Evolutionary conservation across 2,888 invertebrate species (phyloP), one percentile per base, ranked within the genome.

Genomic region (Drosophila parthenogenetica): DNA sequence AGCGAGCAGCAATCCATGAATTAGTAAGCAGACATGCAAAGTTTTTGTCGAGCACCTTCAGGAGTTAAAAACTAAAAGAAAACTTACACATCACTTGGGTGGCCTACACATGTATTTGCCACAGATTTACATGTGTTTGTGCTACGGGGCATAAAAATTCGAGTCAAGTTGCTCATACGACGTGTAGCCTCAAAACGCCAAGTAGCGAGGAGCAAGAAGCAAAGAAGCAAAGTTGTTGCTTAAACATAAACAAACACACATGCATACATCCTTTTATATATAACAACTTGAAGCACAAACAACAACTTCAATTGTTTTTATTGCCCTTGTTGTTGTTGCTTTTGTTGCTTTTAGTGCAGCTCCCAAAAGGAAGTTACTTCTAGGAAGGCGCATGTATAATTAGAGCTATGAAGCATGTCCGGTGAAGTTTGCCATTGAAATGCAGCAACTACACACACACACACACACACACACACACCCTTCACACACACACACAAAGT

Each of bases 381-480:
- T 55, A 66, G 88, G 78, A 85, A 86, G 89, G 88, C 81, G 87
- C 81, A 85, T 85, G 87, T 86, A 85, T 85, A 85, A 85, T 85
- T 85, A 88, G 85, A 88, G 89, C 89, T 88, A 88, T 85, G 85
- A 88, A 88, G 85, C 87, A 85, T 85, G 88, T 85, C 85, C 85
- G 85, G 85, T 84, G 76, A 87, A 86, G 85, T 88, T 85, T 83
- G 81, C 84, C 87, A 88, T 85, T 88, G 87, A 88, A 88, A 85
- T 86, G 73, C 79, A 85, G 73, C 73, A 40, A 59, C 51, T n/a
- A 43, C 78, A 60, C 63, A 57, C 60, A 62, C 45, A 72, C 39
- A 59, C 19, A 50, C 32, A 55, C 50, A 51, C 17, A 53, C 37
- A 19, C 69, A 48, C 55, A 43, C 61, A 62, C 51, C 42, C 67